Evolutionary conservation across 1,140 invertebrate genomes (phyloP).

Genomic region (Aphidius gifuensis): DNA sequence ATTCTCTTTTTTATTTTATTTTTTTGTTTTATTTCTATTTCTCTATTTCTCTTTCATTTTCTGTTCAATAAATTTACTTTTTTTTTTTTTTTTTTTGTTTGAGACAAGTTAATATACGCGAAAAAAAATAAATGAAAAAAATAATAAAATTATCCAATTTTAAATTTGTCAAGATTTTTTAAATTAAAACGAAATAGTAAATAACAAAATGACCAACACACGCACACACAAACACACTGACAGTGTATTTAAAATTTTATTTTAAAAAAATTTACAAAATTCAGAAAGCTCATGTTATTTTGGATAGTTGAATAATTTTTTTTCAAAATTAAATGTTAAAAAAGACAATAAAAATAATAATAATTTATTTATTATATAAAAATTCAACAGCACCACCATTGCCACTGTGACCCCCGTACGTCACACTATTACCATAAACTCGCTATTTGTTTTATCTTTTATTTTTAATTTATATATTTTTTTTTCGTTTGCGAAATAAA

Average conservation of each 20-base stretch:
- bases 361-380: background rate
- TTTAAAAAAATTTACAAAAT: too few relatives aligned
- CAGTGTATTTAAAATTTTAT: too few relatives aligned
- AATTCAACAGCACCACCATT: conserved; percentile 18
- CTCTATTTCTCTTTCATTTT: background rate
- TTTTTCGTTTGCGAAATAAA: background rate
- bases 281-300: too few relatives aligned
- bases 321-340: background rate
- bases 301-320: too few relatives aligned
- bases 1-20: conserved; percentile 23
- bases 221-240: too few relatives aligned
- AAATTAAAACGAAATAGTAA: too few relatives aligned
- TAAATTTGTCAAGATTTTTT: too few relatives aligned
- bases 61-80: conserved; percentile 6
- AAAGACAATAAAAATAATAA: background rate
- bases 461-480: background rate
- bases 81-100: conserved; percentile 10
- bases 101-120: too few relatives aligned
- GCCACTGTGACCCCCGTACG: conserved; percentile 5
- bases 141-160: too few relatives aligned
- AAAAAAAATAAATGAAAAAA: too few relatives aligned
- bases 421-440: conserved; percentile 11
- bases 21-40: conserved; percentile 10
- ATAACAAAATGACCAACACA: too few relatives aligned
- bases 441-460: conserved; percentile 1